These are phyloP conservation scores for Anniella stebbinsi DNA, from an alignment of 2,797 vertebrate genomes.

Conservation along the genomic window DNA sequence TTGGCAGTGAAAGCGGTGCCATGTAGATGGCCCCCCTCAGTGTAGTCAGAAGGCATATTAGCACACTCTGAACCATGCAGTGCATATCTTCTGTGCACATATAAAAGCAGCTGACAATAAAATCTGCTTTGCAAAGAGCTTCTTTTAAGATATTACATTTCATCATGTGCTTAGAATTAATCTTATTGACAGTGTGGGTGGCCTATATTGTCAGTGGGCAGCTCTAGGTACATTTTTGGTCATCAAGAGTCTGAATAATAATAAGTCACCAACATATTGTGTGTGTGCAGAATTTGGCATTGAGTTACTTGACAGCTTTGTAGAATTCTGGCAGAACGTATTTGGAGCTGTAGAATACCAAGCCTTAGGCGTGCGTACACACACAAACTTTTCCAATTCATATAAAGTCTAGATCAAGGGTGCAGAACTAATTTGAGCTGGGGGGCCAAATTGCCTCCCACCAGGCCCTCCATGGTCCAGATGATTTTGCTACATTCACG, in stretches of 20 bases:
- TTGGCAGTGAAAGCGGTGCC: too few species aligned
- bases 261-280: neutral
- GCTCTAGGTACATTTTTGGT: neutral
- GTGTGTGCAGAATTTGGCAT: neutral
- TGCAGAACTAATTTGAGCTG: too few species aligned
- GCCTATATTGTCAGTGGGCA: neutral
- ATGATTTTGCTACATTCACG: too few species aligned
- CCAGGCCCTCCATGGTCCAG: too few species aligned
- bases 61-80: neutral
- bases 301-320: neutral
- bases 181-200: neutral
- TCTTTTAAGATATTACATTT: slow-evolving; percentile 7
- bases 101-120: slow-evolving; percentile 26
- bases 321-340: neutral
- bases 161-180: slow-evolving; percentile 15
- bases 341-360: neutral
- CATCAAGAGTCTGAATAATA: neutral
- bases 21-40: neutral
- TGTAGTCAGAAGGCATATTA: slow-evolving; percentile 2
- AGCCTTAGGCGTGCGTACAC: neutral
- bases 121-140: slow-evolving; percentile 29
- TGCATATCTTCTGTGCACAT: neutral
- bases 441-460: too few species aligned
- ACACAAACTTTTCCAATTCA: neutral
- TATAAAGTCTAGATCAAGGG: neutral